Conservation (phyloP, 2,797 vertebrate genomes). For the Tokudaia tokunoshimensis region DNA sequence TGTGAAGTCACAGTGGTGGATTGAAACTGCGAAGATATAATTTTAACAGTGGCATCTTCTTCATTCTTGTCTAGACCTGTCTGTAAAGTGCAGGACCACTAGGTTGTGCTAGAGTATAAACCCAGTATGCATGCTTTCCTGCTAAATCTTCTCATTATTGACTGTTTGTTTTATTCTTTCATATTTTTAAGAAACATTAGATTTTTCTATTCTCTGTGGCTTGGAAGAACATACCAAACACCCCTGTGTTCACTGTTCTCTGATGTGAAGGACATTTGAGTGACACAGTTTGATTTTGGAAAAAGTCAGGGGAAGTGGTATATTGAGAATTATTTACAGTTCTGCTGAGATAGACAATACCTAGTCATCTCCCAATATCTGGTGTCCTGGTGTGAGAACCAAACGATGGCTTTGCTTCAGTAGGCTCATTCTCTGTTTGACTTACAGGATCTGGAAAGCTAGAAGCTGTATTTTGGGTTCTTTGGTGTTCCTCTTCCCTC, state of each 20-base stretch:
- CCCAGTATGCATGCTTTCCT: neutral
- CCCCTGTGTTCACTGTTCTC: neutral
- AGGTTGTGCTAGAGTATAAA: conserved; percentile 74
- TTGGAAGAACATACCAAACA: neutral
- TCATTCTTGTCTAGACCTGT: neutral
- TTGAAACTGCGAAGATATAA: neutral
- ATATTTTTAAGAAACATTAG: neutral
- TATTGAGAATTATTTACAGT: conserved; percentile 9
- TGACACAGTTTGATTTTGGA: neutral
- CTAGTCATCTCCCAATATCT: too few relatives aligned
- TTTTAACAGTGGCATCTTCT: neutral
- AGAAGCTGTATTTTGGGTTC: neutral
- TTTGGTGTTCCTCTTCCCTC: too few relatives aligned
- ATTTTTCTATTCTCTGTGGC: neutral
- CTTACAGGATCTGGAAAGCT: neutral
- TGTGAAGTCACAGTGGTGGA: neutral
- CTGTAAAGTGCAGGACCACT: conserved; percentile 56
- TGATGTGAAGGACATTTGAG: neutral
- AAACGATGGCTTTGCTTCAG: fast-evolving
- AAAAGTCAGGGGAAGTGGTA: neutral
- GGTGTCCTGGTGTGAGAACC: neutral
- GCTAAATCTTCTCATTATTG: neutral
- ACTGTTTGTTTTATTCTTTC: conserved; percentile 7
- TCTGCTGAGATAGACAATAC: neutral
- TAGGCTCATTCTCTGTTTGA: neutral